Evolutionary conservation across 2,113 vertebrate species (phyloP), one percentile per base, ranked within the genome.

Genomic region (Siphamia tubifer): DNA sequence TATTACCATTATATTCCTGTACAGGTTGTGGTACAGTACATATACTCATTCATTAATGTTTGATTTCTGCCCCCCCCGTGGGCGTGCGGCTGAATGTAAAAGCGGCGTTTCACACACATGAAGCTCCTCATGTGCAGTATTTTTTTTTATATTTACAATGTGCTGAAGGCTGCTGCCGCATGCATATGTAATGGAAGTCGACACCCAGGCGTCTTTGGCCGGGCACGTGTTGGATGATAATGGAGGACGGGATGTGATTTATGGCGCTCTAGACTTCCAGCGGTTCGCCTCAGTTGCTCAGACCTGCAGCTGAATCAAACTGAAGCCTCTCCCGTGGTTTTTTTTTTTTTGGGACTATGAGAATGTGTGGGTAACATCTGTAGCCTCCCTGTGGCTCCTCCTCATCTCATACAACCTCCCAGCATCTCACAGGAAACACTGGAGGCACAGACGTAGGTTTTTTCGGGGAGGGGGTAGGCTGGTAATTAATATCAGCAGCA

Each of bases 401-500:
- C 70, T 54, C 13, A 2, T 35, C 70, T 54, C 13, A 2, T 35
- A 56, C 23, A 69, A 47, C 66, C 52, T 35, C 63, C 56, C 34
- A 53, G 30, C 39, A 16, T 15, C 27, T 28, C 62, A 45, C 57
- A 69, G 51, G 64, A 67, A 75, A 21, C 8, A 23, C 77, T 45
- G 12, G 55, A 77, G 76, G 79, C 81, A 42, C 60, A 51, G 45
- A 39, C 58, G 7, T 45, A 45, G 49, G 82, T 73, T 30, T 43
- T 67, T 42, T n/a, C n/a, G n/a, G n/a, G n/a, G n/a, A n/a, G n/a
- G n/a, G n/a, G 27, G 55, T 79, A n/a, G n/a, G 68, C 8, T n/a
- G n/a, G 56, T 82, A 92, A 90, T 92, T 88, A 92, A 90, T 85
- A 87, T 79, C 61, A 84, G 82, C 78, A 81, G 82, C 79, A 78